Evolutionary conservation across 2,797 vertebrate genomes (phyloP).

Genomic region (Scolopax rusticola): DNA sequence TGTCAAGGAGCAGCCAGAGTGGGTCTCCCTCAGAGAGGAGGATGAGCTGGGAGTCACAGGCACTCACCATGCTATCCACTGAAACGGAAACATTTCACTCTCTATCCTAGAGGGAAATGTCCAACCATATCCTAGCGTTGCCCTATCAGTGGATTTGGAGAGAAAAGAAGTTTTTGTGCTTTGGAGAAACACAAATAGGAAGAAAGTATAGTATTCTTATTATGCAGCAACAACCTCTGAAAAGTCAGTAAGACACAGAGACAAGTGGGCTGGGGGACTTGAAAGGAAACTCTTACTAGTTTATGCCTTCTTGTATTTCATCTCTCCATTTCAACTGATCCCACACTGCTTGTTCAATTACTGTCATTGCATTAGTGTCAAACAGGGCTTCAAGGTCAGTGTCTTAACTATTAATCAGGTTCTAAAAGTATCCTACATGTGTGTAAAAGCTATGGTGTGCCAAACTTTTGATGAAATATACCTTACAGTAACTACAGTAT

Average conservation of each 20-base stretch:
- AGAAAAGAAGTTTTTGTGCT: background rate
- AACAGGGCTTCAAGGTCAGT: background rate
- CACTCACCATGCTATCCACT: rapidly evolving
- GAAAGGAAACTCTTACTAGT: background rate
- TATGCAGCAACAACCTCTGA: background rate
- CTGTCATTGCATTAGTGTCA: background rate
- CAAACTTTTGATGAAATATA: background rate
- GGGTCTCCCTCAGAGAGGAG: background rate
- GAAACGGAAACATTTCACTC: no score
- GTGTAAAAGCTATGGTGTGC: background rate
- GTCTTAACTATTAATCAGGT: background rate
- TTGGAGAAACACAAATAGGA: background rate
- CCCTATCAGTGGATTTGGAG: no score
- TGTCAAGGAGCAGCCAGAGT: background rate
- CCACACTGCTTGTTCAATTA: background rate
- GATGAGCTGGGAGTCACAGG: background rate
- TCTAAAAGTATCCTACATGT: background rate
- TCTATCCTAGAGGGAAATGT: no score
- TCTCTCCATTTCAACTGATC: background rate
- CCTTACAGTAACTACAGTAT: background rate
- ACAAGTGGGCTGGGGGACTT: background rate
- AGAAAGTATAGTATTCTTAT: background rate
- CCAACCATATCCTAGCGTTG: no score
- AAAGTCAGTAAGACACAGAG: background rate
- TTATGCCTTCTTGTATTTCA: background rate